These are phyloP conservation scores for Plecotus auritus DNA, from an alignment of 2,113 vertebrate species.

Conservation along the genomic window DNA sequence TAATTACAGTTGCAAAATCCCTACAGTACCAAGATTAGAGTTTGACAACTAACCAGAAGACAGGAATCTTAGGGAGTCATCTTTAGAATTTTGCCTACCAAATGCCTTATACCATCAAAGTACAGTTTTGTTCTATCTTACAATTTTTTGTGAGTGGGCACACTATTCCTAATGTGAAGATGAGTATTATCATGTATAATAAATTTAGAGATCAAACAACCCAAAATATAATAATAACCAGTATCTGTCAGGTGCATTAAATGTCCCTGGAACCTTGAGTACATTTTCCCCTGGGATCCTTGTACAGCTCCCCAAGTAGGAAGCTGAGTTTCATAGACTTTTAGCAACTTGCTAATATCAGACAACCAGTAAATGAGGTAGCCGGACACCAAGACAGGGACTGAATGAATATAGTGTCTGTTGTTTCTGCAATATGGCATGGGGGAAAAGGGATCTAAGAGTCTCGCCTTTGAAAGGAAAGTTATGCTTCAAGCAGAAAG, in stretches of 20 bases:
- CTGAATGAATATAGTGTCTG: background rate
- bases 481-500: slow-evolving; percentile 61
- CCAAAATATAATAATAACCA: background rate
- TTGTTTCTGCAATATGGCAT: slow-evolving; percentile 29
- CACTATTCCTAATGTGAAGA: background rate
- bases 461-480: slow-evolving; percentile 66
- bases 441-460: slow-evolving; percentile 56
- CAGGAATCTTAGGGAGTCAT: background rate
- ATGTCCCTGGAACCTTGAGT: background rate
- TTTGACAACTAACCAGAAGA: background rate
- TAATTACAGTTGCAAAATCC: background rate
- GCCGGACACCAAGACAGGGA: slow-evolving; percentile 34
- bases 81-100: background rate
- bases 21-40: background rate
- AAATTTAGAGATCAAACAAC: slow-evolving; percentile 17
- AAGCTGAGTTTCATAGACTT: slow-evolving; percentile 54
- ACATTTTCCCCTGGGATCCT: slow-evolving; percentile 33
- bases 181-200: background rate
- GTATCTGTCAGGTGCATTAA: background rate
- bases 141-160: background rate
- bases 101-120: background rate
- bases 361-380: slow-evolving; percentile 33
- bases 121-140: background rate
- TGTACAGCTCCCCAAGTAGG: background rate
- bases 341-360: slow-evolving; percentile 57